Evolutionary conservation across 2,797 vertebrate species (phyloP), one percentile per base, ranked within the genome.

Genomic region (Meriones psammophilus): DNA sequence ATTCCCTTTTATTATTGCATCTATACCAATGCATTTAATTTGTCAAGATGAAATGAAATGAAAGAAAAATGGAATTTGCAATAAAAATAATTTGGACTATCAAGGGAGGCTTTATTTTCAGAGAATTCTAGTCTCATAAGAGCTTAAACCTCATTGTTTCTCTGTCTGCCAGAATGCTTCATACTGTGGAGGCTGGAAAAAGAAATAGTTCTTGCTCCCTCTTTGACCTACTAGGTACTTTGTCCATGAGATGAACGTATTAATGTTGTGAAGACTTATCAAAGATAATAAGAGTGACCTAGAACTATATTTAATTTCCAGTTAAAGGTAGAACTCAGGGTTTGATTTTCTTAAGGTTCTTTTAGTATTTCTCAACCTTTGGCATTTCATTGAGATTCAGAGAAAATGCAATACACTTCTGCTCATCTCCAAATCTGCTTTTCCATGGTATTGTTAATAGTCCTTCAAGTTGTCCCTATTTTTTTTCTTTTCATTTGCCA

Each of bases 11-110:
- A 95, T 91, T 96, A 91, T 89, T 94, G 69, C 66, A 84, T 94
- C 76, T 77, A 64, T 88, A 62, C 85, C 60, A 74, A 95, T 92
- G 69, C 93, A 91, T 95, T 97, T 96, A 97, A 96, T 96, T 95
- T 97, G 78, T 89, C 84, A 89, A 88, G 81, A 93, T 97, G 58
- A 95, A 96, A 96, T 56, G 64, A 96, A 84, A 84, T 97, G 92
- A 96, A 96, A 95, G 93, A 58, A 96, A 96, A 95, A 88, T 92
- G 93, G 91, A 94, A 95, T 94, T 89, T 94, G 78, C 95, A 93
- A 92, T 96, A 97, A 94, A 95, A 97, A 96, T 96, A 94, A 96
- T 95, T 95, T 94, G 77, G 66, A 89, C 83, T 96, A 96, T 93
- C 73, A 76, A 7, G 60, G 95, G 64, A 96, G 66, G 18, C 64